Evolutionary conservation across 2,113 vertebrate species (phyloP).

Genomic region (Psophia crepitans): DNA sequence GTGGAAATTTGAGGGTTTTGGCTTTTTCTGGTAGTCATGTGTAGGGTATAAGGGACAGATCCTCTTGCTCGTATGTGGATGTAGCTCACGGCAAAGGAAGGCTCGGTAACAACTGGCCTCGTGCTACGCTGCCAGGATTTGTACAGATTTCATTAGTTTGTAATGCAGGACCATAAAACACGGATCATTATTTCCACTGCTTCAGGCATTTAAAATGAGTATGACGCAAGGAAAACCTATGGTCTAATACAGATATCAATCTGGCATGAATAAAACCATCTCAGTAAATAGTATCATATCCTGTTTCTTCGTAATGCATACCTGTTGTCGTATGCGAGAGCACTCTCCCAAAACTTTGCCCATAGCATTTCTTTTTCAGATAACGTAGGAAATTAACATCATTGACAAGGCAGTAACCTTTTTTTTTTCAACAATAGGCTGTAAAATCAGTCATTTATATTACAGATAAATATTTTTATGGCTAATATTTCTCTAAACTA

Average conservation of each 20-base stretch:
- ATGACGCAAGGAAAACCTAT: neutral
- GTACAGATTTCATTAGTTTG: neutral
- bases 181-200: neutral
- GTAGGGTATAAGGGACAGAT: neutral
- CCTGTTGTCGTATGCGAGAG: neutral
- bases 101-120: neutral
- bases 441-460: constrained; percentile 13
- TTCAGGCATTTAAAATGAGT: neutral
- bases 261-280: neutral
- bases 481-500: constrained; percentile 60
- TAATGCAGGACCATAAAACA: neutral
- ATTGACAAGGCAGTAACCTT: neutral
- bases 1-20: neutral
- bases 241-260: neutral
- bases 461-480: constrained; percentile 17
- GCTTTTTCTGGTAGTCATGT: neutral
- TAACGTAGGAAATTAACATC: constrained; percentile 3
- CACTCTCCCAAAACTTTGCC: neutral
- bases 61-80: fast-evolving
- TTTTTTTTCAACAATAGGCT: neutral
- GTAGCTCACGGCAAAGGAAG: neutral
- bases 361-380: neutral
- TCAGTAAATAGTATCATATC: neutral
- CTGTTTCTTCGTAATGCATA: neutral
- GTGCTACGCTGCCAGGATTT: neutral